Base-by-base conservation (phyloP, 2,797 vertebrate species). In the Sebastes hopkinsi region DNA sequence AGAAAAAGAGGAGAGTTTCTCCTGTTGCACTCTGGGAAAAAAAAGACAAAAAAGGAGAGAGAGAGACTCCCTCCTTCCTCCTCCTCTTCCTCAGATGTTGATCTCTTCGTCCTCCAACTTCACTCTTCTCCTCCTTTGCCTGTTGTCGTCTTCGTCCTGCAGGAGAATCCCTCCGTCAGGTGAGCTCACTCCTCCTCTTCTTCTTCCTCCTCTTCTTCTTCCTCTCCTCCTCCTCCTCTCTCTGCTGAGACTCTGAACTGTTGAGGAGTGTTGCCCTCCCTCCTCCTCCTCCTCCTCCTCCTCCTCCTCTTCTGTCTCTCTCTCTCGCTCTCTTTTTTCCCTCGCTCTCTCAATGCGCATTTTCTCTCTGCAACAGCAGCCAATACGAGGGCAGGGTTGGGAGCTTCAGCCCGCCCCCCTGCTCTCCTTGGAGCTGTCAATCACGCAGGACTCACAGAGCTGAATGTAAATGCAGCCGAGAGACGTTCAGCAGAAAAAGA, bases 311-410 rank as follows among this genome's bases (percentile, higher is more conserved):
- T 36, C 34, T 13, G 13, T 67, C 86, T 78, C 77, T 81, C 81
- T 84, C n/a, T 30, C 62, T 77, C 79, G 56, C 81, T 82, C 67
- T 81, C 62, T 61, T 72, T 85, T 86, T 80, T 52, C 83, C 75
- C 82, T 87, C 83, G 27, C 89, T 90, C 92, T 91, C 90, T 92
- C 88, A 88, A 92, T 95, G 92, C 92, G 92, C 89, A 92, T 92
- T 92, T 94, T 93, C 92, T 89, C 92, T 88, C 66, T 59, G 70
- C 74, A 60, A 78, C 82, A 88, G 87, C 88, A 86, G 86, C 95
- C 80, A 95, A 95, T 95, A 68, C 59, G 56, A 77, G 77, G 3
- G 3, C 59, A 60, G 20, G 13, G 36, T 73, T 11, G 5, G 38
- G n/a, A 25, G 72, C 54, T 67, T 58, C 0, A 23, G 30, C 87